A percentile compares a stretch with the other conserved stretches of the same genome.
These are phyloP conservation scores for Trachythela sp. DNA, from an alignment of 64 coral and sea anemone genomes.

Conservation along the genomic window DNA sequence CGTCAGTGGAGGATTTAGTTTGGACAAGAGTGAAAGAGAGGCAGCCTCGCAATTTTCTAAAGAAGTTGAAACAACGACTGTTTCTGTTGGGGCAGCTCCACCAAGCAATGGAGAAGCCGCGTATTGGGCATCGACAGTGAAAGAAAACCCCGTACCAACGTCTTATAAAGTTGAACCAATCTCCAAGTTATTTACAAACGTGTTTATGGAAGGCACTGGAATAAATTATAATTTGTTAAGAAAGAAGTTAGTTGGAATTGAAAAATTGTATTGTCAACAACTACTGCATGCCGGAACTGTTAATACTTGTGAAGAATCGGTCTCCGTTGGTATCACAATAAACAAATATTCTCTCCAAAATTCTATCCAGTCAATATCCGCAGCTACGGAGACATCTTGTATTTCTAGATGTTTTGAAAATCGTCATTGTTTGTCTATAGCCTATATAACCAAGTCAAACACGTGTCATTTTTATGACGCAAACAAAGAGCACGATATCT, in stretches of 20 bases:
- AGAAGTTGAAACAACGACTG: conserved; percentile 12
- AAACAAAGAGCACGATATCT: background rate
- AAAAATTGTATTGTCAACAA: background rate
- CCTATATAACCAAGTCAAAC: background rate
- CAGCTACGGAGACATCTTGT: background rate
- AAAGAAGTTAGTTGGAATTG: conserved; percentile 18
- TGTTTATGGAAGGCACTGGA: conserved; percentile 1
- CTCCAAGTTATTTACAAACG: background rate
- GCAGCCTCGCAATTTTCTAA: background rate
- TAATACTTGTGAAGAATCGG: background rate
- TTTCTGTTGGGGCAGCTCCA: conserved; percentile 52
- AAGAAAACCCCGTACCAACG: background rate
- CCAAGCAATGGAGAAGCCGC: conserved; percentile 48
- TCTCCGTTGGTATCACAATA: background rate
- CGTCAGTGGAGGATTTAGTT: too few relatives aligned
- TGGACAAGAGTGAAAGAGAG: conserved; percentile 9
- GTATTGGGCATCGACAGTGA: conserved; percentile 36
- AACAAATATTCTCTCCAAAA: background rate
- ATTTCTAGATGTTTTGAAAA: background rate
- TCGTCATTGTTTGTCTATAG: background rate
- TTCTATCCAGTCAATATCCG: background rate
- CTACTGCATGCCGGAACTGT: background rate
- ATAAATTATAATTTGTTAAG: background rate
- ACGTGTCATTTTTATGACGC: background rate
- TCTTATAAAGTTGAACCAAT: background rate